A percentile compares a stretch with the other conserved stretches of the same genome.
Evolutionary conservation across 92 coral and sea anemone species (phyloP).

Genomic region (Bergia sp.): DNA sequence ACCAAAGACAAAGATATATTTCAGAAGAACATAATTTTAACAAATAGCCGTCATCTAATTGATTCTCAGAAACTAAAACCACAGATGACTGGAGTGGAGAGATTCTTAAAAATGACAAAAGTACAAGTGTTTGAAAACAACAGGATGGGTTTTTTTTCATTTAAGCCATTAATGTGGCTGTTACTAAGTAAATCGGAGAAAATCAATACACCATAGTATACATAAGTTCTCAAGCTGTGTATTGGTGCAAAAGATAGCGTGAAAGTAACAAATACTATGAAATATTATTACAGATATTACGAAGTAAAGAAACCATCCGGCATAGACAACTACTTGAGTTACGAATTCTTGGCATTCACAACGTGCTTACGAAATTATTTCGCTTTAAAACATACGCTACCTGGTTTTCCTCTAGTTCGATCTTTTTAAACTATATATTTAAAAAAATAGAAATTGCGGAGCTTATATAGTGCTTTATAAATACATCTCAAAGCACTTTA

Average conservation of each 20-base stretch:
- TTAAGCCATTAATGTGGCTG: background rate
- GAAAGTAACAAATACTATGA: background rate
- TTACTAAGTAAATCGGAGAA: background rate
- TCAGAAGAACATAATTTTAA: background rate
- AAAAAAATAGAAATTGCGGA: too few relatives aligned
- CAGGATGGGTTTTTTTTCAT: background rate
- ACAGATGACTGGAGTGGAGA: background rate
- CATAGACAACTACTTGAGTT: background rate
- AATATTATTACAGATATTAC: background rate
- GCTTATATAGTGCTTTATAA: too few relatives aligned
- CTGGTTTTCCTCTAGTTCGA: background rate
- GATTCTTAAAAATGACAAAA: background rate
- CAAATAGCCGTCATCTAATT: background rate
- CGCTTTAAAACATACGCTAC: background rate
- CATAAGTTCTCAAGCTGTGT: background rate
- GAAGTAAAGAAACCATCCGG: background rate
- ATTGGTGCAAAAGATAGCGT: background rate
- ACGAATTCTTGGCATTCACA: background rate
- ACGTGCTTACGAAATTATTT: background rate
- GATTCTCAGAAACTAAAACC: background rate
- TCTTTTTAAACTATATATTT: background rate
- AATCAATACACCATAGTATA: background rate
- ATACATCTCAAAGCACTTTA: too few relatives aligned
- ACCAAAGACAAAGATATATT: background rate
- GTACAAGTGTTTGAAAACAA: constrained; percentile 8